Percentiles rank a stretch among this genome's conserved stretches.
Conservation (phyloP, 2,797 vertebrate genomes). For the Eospalax fontanierii region DNA sequence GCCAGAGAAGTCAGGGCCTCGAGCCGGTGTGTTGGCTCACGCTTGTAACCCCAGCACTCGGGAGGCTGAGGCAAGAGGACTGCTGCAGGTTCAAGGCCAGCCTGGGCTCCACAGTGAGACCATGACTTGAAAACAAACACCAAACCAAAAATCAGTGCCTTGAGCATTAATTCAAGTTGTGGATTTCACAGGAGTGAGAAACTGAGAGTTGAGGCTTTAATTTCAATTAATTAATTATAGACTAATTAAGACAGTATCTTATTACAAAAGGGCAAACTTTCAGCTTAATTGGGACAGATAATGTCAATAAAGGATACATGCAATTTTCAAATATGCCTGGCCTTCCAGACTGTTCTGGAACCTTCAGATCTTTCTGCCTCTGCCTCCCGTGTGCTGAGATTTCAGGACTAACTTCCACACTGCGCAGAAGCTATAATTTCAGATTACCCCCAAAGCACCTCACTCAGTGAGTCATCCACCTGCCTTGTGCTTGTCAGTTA, state of each 20-base stretch:
- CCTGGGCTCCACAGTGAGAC: not conserved
- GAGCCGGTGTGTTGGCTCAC: not conserved
- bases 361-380: not conserved
- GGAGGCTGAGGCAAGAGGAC: too few relatives aligned
- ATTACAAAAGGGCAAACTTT: too few relatives aligned
- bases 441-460: not conserved
- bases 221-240: too few relatives aligned
- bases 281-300: too few relatives aligned
- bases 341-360: not conserved
- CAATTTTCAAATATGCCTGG: too few relatives aligned
- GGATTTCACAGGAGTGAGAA: conserved; percentile 27
- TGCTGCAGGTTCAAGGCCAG: not conserved
- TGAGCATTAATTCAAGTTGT: conserved; percentile 32
- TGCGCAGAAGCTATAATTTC: not conserved
- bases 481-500: conserved; percentile 96
- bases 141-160: not conserved
- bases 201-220: not conserved
- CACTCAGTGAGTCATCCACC: conserved; percentile 91
- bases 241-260: not conserved
- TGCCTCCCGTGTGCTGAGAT: not conserved
- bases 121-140: not conserved
- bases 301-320: too few relatives aligned
- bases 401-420: not conserved
- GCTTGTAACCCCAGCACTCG: not conserved
- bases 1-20: not conserved